Base-by-base conservation (phyloP, 2,888 invertebrate species). In the Tuberolachnus salignus region DNA sequence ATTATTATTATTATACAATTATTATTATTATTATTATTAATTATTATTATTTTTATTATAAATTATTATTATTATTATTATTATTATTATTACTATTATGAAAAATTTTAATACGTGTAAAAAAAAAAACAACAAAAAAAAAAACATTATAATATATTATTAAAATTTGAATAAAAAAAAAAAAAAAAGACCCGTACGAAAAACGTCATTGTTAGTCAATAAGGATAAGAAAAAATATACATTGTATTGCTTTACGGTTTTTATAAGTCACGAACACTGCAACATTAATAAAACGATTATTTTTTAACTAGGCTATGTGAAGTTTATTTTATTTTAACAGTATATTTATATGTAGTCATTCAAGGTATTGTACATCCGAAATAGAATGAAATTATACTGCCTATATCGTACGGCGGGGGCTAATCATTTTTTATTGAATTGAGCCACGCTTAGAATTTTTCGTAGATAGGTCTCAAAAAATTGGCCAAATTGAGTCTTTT, bases 41-140 rank as follows among this genome's bases (percentile, higher is more conserved):
- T 71, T 57, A 71, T 70, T 70, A 70, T 44, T 49, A 71, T 72
- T 72, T 59, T 72, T 55, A 72, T 49, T 59, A 72, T 61, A 23
- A n/a, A 67, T 51, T 42, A 63, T 63, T 44, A 63, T 44, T 19
- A 63, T 21, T 44, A 63, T 42, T 42, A 63, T 59, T 34, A 49
- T 49, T 66, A 66, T 26, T 66, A 66, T 67, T 67, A 69, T 9
- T 19, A 69, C 13, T 57, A 71, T 57, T 71, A 57, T 57, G 44
- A 13, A 71, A n/a, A 34, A 71, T 70, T 57, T 71, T 71, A 57
- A 71, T 71, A 71, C 57, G 57, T 71, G 70, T 71, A 71, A 71
- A 71, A 64, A 64, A 42, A 23, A 13, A n/a, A 11, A 21, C 3
- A 21, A 10, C 26, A 61, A n/a, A 21, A 16, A n/a, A n/a, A 61